Evolutionary conservation across 2,888 invertebrate genomes (phyloP).

Genomic region (Agriopis aurantiaria): DNA sequence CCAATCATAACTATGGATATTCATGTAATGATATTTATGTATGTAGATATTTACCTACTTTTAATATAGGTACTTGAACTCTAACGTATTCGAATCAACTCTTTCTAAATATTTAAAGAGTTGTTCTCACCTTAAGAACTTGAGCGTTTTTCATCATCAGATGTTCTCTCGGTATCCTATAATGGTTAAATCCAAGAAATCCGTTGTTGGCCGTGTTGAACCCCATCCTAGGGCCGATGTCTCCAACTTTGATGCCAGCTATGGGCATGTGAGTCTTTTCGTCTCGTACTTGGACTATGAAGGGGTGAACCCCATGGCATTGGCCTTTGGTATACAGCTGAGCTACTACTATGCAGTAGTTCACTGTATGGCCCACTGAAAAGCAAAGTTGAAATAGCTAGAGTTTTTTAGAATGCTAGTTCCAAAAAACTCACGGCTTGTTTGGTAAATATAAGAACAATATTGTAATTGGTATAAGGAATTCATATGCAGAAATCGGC

Average conservation of each 20-base stretch:
- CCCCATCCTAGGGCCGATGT: slow-evolving; percentile 96
- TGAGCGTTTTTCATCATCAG: slow-evolving; percentile 97
- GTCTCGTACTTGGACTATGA: slow-evolving; percentile 95
- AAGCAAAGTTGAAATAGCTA: slow-evolving; percentile 41
- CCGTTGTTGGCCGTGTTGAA: slow-evolving; percentile 97
- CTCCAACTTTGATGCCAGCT: slow-evolving; percentile 95
- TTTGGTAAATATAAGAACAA: no score
- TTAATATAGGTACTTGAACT: not conserved
- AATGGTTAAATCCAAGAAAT: slow-evolving; percentile 93
- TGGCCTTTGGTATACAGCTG: slow-evolving; percentile 93
- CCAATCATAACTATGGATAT: not conserved
- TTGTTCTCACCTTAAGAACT: slow-evolving; percentile 81
- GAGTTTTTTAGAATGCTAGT: not conserved
- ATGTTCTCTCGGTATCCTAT: slow-evolving; percentile 93
- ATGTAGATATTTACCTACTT: no score
- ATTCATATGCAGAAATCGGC: no score
- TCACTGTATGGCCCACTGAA: slow-evolving; percentile 96
- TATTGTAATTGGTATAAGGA: no score
- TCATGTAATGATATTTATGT: not conserved
- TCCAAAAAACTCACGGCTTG: not conserved
- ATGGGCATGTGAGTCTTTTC: slow-evolving; percentile 93
- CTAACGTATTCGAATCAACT: not conserved
- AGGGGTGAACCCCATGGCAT: slow-evolving; percentile 95
- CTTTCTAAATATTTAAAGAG: not conserved
- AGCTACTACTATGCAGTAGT: slow-evolving; percentile 95